These are phyloP conservation scores for Ophiodon elongatus DNA, from an alignment of 2,113 vertebrate genomes.

Conservation along the genomic window DNA sequence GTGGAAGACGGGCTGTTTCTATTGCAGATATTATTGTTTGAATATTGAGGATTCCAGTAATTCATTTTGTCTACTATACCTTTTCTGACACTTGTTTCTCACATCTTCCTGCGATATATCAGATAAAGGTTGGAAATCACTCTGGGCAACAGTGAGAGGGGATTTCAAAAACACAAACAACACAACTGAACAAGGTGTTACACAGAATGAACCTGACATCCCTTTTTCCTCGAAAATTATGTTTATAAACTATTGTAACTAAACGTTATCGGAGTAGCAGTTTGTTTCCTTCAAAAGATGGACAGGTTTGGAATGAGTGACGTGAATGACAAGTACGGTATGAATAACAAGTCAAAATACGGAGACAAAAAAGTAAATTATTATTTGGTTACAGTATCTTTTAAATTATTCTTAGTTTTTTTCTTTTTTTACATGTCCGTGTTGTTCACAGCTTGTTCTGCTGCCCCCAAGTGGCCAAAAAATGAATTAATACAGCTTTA, in stretches of 20 bases:
- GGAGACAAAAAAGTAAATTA: background rate
- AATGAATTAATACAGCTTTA: background rate
- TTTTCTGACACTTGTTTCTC: background rate
- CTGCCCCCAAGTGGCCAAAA: too few relatives aligned
- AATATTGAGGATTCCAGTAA: background rate
- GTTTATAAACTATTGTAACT: background rate
- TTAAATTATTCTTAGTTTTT: background rate
- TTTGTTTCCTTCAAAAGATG: too few relatives aligned
- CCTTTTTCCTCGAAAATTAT: background rate
- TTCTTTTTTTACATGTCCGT: background rate
- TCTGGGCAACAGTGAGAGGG: background rate
- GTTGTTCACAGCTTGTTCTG: too few relatives aligned
- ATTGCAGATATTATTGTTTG: background rate
- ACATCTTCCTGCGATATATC: background rate
- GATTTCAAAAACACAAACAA: background rate
- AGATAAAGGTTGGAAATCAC: background rate
- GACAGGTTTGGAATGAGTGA: background rate
- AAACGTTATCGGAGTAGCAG: too few relatives aligned
- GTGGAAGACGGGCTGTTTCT: background rate
- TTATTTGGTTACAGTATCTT: background rate
- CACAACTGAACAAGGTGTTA: background rate
- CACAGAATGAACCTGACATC: background rate
- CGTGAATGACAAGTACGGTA: too few relatives aligned
- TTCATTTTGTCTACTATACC: background rate
- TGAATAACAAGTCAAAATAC: too few relatives aligned